Base-by-base conservation (phyloP, 2,888 invertebrate genomes). In the Mythimna impura region DNA sequence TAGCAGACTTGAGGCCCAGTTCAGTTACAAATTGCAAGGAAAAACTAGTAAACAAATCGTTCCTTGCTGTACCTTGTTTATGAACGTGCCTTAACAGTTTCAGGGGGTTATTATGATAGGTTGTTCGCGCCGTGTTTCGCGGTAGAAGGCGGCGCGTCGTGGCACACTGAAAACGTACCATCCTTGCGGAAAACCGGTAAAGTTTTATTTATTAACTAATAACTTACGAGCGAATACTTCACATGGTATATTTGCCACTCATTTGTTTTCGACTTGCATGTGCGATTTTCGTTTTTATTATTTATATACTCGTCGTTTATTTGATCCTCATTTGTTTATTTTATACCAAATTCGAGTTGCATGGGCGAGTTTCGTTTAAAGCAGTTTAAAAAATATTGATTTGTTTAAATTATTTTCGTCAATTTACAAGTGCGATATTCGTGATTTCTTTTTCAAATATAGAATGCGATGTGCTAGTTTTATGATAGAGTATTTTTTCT, bases 81-180 rank as follows among this genome's bases (percentile, higher is more conserved):
- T 89, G 88, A 80, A 88, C 89, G 87, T 83, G 89, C 87, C 90
- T 83, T 90, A 84, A 84, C 76, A 68, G 80, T 86, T 86, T 87
- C 88, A 87, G 86, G 88, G 89, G 89, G 90, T 89, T 93, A 91
- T 91, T 91, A 92, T 91, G 90, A 92, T 91, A 88, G 86, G 88
- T 86, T 88, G 86, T 89, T 91, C 86, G 88, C 89, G 87, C 89
- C 85, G 91, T 91, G 93, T 93, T 91, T 89, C 89, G 81, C 89
- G 88, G 89, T 89, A 89, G 91, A 90, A 89, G 85, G 87, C 89
- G 90, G 76, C 88, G 91, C 83, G 86, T 84, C 89, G 89, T 73
- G 86, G 82, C 83, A 85, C 86, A 73, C 86, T 86, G 83, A 84
- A 78, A 76, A 84, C 87, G 86, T 82, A 81, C 82, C 61, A 62